phyloP scores from a whole-genome alignment of 2,797 vertebrate species.

The Ciconia nigra region DNA sequence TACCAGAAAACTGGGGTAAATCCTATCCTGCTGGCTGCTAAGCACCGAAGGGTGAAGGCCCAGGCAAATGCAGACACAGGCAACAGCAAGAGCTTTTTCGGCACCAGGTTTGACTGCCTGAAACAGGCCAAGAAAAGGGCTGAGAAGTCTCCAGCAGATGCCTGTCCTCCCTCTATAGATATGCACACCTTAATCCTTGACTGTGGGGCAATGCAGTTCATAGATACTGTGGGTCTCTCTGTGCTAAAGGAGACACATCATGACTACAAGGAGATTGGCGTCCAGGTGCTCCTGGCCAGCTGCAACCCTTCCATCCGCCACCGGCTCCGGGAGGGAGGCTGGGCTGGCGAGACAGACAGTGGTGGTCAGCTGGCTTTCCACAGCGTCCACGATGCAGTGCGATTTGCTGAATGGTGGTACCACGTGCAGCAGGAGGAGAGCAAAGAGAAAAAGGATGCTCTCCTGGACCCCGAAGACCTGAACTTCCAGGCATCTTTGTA shows the following conservation, averaged over 20 bases:
- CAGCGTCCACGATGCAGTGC: constrained; percentile 61
- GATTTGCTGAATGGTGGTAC: constrained; percentile 14
- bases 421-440: neutral
- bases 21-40: constrained; percentile 17
- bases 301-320: constrained; percentile 63
- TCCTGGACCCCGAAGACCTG: neutral
- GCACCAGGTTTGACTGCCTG: neutral
- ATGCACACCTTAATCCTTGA: constrained; percentile 68
- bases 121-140: neutral
- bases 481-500: neutral
- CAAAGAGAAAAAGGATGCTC: neutral
- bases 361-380: constrained; percentile 45
- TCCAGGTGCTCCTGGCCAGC: constrained; percentile 64
- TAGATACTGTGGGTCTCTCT: constrained; percentile 54
- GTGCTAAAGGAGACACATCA: constrained; percentile 27
- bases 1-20: constrained; percentile 53
- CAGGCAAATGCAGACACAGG: neutral
- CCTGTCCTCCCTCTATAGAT: neutral
- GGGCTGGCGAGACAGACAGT: neutral
- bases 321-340: constrained; percentile 53
- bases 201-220: constrained; percentile 70
- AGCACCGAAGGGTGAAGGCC: neutral
- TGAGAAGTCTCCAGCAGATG: neutral
- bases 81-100: neutral
- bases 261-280: constrained; percentile 29